A percentile compares a stretch with the other conserved stretches of the same genome.
Conservation (phyloP, 2,113 vertebrate genomes). For the Agapornis roseicollis region DNA sequence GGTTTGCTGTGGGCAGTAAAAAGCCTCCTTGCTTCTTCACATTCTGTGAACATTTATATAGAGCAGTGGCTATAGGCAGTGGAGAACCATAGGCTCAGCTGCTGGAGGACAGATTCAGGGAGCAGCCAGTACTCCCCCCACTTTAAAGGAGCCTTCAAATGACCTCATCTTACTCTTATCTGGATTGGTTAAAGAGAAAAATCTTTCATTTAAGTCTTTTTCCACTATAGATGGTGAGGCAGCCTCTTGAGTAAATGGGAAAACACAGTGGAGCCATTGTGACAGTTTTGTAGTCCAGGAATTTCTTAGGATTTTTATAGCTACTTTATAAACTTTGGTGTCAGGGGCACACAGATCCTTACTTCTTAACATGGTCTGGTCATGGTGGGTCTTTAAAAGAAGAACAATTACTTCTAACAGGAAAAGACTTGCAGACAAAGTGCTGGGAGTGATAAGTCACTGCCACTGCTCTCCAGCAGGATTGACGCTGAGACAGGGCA, state of each 20-base stretch:
- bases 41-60: background rate
- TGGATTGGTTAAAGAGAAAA: background rate
- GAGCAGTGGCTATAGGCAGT: too few species aligned
- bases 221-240: fast-evolving
- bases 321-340: background rate
- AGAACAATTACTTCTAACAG: background rate
- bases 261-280: background rate
- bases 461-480: too few species aligned
- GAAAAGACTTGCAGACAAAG: background rate
- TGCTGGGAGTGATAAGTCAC: too few species aligned
- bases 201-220: background rate
- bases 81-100: fast-evolving
- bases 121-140: background rate
- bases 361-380: background rate
- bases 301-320: background rate
- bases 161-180: background rate
- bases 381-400: background rate
- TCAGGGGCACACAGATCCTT: background rate
- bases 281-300: background rate
- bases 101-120: background rate
- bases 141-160: background rate
- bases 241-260: background rate
- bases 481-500: background rate
- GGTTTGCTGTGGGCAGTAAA: background rate
- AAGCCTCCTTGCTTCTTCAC: too few species aligned